Evolutionary conservation across 92 coral and sea anemone species (phyloP), one percentile per base, ranked within the genome.

Genomic region (Plumapathes pennacea): DNA sequence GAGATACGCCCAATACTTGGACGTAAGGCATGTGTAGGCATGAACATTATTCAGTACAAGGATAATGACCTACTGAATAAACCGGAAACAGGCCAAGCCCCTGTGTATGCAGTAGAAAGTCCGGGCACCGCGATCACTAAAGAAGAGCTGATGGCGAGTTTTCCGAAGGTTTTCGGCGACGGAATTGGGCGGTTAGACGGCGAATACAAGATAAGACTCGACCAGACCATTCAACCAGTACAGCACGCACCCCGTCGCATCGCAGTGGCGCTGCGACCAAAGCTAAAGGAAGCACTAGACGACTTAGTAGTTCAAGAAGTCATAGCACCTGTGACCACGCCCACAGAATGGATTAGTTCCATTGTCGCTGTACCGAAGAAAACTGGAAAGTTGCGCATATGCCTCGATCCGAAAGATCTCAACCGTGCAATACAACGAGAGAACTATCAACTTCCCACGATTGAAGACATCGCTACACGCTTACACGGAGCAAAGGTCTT

Each of bases 1-100:
- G 90, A 77, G 25, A 71, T 83, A 30, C 68, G 85, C 51, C 90
- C 90, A 0, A 77, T 83, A 32, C 69, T 83, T 0, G 90, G 90
- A 5, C 52, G 63, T 31, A 83, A 83, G 71, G 74, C 85, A 21
- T 77, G 90, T 58, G 39, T 83, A n/a, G 85, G 67, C 29, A 83
- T 83, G 85, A 52, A 65, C 28, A 71, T 77, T 32, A 71, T 83
- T 25, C 81, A 83, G 63, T 83, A 57, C 72, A 70, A 48, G 14
- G 90, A 83, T 60, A 76, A 76, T 51, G 84, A 76, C 47, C 55
- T 30, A 18, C 63, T 77, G 5, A 46, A 59, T 40, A 80, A 59
- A 38, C 81, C 81, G 17, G 34, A 56, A 32, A 71, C 46, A 17
- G 50, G 44, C 4, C 47, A 61, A 14, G 69, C 69, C 15, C 10